Base-by-base conservation (phyloP, 2,888 invertebrate species). In the Dasypogon diadema region DNA sequence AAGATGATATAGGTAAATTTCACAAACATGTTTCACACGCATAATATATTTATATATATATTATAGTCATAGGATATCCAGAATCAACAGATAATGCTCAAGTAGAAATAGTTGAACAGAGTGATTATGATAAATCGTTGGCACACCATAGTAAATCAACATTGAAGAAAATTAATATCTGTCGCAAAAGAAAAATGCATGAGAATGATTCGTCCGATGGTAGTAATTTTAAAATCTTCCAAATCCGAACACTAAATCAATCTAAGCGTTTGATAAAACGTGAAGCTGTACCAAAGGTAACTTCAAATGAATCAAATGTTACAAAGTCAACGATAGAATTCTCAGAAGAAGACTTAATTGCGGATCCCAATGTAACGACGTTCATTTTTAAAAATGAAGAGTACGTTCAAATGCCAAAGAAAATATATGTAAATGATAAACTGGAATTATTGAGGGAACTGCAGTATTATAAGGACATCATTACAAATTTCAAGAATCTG, bases 331-430 rank as follows among this genome's bases (percentile, higher is more conserved):
- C 5, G 5, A 4, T n/a, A n/a, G 51, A 51, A 16, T 14, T 4
- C 5, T 10, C 8, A 22, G 63, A 63, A 16, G 63, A 74, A 14
- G 63, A 63, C 6, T 34, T 63, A 16, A 46, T 37, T 10, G 37
- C 30, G 0, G 30, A 74, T 37, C 51, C 74, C 0, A 48, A 34
- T 21, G 34, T 84, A 0, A 83, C 82, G 1, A 81, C 82, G 2
- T 85, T 85, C 58, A 82, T 83, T 16, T 83, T 82, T 8, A 83
- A 83, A 30, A 83, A 83, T 1, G 81, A 85, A 58, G 82, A 84
- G 74, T 85, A 84, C 72, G 82, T 86, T 1, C 85, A 86, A 81
- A 85, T 86, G 86, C 81, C 85, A 0, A 81, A 81, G 55, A 79
- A 81, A 0, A 79, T 81, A 21, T 86, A 85, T 77, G 10, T 83